Conservation (phyloP, 1,140 invertebrate species). For the Drosophila lini region DNA sequence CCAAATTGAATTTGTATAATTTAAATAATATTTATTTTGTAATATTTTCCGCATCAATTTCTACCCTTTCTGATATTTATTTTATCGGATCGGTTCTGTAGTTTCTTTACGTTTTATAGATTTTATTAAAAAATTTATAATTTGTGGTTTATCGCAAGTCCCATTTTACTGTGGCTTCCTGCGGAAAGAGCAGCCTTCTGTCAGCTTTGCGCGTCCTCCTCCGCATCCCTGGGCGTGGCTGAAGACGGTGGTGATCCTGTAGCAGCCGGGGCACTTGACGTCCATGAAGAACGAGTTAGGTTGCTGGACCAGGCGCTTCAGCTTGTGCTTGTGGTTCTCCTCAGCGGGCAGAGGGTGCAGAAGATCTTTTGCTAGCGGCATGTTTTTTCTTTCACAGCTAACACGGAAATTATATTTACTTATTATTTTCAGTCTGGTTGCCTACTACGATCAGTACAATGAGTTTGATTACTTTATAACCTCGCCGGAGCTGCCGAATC, state of each 20-base stretch:
- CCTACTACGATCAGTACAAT: slow-evolving; percentile 97
- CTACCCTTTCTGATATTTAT: too few species aligned
- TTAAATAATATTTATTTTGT: too few species aligned
- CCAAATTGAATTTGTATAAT: too few species aligned
- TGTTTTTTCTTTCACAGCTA: too few species aligned
- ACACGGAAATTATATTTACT: too few species aligned
- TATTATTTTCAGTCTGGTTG: slow-evolving; percentile 89
- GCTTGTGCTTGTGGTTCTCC: slow-evolving; percentile 97
- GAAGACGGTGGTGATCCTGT: slow-evolving; percentile 99
- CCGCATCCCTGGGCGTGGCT: slow-evolving; percentile 99
- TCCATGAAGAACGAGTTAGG: slow-evolving; percentile 99
- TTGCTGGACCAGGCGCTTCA: slow-evolving; percentile 98
- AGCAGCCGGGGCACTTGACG: slow-evolving; percentile 99
- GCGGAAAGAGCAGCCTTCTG: slow-evolving; percentile 99
- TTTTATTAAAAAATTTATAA: slow-evolving; percentile 84
- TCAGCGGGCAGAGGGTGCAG: slow-evolving; percentile 96
- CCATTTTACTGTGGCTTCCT: slow-evolving; percentile 94
- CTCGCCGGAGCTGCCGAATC: slow-evolving; percentile 96
- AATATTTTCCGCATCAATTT: too few species aligned
- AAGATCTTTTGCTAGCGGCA: slow-evolving; percentile 98
- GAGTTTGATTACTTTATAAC: slow-evolving; percentile 98
- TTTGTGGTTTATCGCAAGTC: slow-evolving; percentile 71
- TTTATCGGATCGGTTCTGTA: slow-evolving; percentile 36
- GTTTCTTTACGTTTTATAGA: slow-evolving; percentile 73
- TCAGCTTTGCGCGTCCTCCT: slow-evolving; percentile 98